These are phyloP conservation scores for Amblyraja radiata DNA, from an alignment of 2,797 vertebrate genomes.

Conservation along the genomic window DNA sequence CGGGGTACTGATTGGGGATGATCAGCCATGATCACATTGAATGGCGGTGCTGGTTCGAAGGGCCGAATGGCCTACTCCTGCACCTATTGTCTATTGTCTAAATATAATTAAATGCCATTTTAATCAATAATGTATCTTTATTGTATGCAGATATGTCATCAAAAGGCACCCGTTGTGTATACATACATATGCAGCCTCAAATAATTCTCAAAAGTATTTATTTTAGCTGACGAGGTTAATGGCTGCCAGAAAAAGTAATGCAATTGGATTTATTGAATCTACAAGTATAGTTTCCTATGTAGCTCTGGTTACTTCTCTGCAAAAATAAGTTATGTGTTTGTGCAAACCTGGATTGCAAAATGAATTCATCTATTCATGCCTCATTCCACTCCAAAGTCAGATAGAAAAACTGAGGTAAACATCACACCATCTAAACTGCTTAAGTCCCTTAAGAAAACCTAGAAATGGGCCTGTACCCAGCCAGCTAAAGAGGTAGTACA, in stretches of 20 bases:
- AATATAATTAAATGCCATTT: not conserved
- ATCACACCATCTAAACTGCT: constrained; percentile 23
- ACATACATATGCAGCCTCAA: not conserved
- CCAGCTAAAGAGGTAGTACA: not conserved
- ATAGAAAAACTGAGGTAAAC: constrained; percentile 19
- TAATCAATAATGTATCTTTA: not conserved
- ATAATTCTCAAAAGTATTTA: not conserved
- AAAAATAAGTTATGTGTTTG: constrained; percentile 32
- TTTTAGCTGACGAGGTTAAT: not conserved
- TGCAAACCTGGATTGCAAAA: constrained; percentile 32
- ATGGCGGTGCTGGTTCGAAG: too few relatives aligned
- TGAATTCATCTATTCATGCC: constrained; percentile 37
- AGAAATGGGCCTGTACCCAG: constrained; percentile 7
- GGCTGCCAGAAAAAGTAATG: constrained; percentile 25
- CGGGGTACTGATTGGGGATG: too few relatives aligned
- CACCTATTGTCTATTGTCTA: too few relatives aligned
- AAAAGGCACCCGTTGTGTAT: not conserved
- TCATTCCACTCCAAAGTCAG: constrained; percentile 11
- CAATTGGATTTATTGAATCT: constrained; percentile 35
- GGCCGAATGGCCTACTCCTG: too few relatives aligned
- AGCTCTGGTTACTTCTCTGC: constrained; percentile 26
- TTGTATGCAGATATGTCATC: not conserved
- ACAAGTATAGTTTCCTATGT: constrained; percentile 11
- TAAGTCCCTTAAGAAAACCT: constrained; percentile 25
- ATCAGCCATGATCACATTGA: too few relatives aligned